Evolutionary conservation across 2,797 vertebrate species (phyloP), one percentile per base, ranked within the genome.

Genomic region (Myotis vivesi): DNA sequence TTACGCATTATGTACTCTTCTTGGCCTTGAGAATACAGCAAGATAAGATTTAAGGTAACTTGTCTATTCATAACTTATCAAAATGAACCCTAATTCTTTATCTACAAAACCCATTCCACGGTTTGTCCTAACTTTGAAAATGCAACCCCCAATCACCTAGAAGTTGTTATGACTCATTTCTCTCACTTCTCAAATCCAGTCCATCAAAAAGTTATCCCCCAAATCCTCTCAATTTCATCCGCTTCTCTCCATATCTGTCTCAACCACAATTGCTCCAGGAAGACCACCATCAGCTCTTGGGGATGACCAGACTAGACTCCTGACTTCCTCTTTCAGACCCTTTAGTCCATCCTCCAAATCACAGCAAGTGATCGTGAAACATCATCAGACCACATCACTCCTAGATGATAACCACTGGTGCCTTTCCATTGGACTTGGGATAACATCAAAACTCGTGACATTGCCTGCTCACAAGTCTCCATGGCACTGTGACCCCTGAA

Each of bases 111-210:
- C 5, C 8, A 2, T 38, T 64, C 17, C 46, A n/a, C 1, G 25
- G 6, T 51, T 80, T 89, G 22, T 20, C 57, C 13, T 33, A 6
- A 25, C 7, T 66, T 55, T 15, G 30, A n/a, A n/a, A 53, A 38
- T 7, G 12, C 33, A 9, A 11, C 1, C 0, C 0, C 10, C 5
- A 0, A 9, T 3, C 23, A 20, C 13, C 30, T 87, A 49, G 12
- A 33, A 28, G 13, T 38, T n/a, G 19, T 46, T 22, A 3, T 4
- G 0, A 22, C 11, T 51, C 41, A 33, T 51, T 80, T 84, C 28
- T 66, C 68, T 64, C 5, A 46, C 3, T 49, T 95, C 33, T 84
- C 73, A 46, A 71, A 25, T 36, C 8, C 10, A 44, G 30, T 36
- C 25, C 19, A 6, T 59, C 66, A 68, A 28, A 4, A 49, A 72